Percentiles rank a stretch among this genome's conserved stretches.
Evolutionary conservation across 2,113 vertebrate species (phyloP).

Genomic region (Caranx melampygus): DNA sequence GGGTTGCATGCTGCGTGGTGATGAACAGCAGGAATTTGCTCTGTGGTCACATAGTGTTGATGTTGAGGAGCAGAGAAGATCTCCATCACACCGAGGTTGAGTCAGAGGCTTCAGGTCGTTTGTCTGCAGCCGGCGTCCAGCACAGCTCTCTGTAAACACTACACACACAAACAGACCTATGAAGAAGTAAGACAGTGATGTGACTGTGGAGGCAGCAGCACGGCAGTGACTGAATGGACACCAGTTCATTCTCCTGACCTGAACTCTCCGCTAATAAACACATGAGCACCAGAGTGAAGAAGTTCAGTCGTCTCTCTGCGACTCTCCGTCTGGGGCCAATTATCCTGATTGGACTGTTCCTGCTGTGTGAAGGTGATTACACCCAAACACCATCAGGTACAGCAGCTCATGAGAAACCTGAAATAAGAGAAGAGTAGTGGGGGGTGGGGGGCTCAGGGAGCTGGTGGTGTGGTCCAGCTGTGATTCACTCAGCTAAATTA

Average conservation of each 20-base stretch:
- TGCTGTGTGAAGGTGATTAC: constrained; percentile 69
- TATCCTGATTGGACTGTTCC: constrained; percentile 69
- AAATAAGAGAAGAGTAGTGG: constrained; percentile 58
- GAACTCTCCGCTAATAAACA: constrained; percentile 51
- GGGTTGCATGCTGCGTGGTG: neutral
- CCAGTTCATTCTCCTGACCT: constrained; percentile 17
- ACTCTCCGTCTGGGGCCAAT: constrained; percentile 73
- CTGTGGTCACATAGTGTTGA: neutral
- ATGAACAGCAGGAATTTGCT: constrained; percentile 1
- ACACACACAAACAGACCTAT: constrained; percentile 1
- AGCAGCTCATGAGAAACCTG: constrained; percentile 59
- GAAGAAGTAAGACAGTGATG: neutral
- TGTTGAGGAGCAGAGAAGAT: neutral
- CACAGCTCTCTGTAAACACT: neutral
- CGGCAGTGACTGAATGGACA: constrained; percentile 22
- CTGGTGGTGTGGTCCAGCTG: constrained; percentile 53
- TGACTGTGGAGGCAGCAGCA: neutral
- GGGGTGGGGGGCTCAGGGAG: neutral
- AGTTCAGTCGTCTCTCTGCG: constrained; percentile 48
- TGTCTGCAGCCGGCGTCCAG: neutral
- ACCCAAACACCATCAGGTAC: constrained; percentile 69
- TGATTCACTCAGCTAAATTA: constrained; percentile 63
- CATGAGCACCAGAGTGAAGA: constrained; percentile 4
- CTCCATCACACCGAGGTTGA: neutral
- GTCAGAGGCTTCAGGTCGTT: neutral